Conservation (phyloP, 2,797 vertebrate genomes). For the Centropyge bicolor region DNA sequence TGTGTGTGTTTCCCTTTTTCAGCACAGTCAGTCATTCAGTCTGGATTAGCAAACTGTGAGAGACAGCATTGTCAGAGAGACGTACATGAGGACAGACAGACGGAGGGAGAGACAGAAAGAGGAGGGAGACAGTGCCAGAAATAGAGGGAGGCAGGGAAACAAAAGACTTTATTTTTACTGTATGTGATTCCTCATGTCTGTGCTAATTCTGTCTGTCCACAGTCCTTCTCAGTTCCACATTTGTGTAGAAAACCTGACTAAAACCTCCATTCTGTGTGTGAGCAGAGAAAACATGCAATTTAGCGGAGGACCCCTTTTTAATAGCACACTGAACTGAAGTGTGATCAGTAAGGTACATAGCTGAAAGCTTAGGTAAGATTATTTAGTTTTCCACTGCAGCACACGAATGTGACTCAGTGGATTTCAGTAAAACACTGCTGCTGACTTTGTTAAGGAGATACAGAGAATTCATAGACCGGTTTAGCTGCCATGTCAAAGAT, state of each 20-base stretch:
- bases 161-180: slow-evolving; percentile 53
- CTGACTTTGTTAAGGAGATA: slow-evolving; percentile 22
- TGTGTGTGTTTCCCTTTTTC: slow-evolving; percentile 44
- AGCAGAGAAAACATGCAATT: background rate
- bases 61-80: slow-evolving; percentile 71
- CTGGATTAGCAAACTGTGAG: slow-evolving; percentile 76
- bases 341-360: slow-evolving; percentile 50
- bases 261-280: slow-evolving; percentile 17
- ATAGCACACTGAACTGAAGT: slow-evolving; percentile 29
- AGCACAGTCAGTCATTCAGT: slow-evolving; percentile 79
- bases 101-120: slow-evolving; percentile 45
- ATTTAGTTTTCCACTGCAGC: slow-evolving; percentile 49
- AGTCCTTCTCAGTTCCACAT: background rate
- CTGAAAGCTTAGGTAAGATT: slow-evolving; percentile 57
- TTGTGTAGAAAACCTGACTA: slow-evolving; percentile 11
- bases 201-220: slow-evolving; percentile 19
- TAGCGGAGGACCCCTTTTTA: slow-evolving; percentile 2
- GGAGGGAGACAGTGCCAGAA: slow-evolving; percentile 39
- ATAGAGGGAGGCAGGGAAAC: slow-evolving; percentile 39
- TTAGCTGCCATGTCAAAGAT: background rate
- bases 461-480: background rate
- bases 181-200: slow-evolving; percentile 25
- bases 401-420: slow-evolving; percentile 33
- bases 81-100: slow-evolving; percentile 42
- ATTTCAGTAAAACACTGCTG: slow-evolving; percentile 21